Evolutionary conservation across 2,888 invertebrate genomes (phyloP), one percentile per base, ranked within the genome.

Genomic region (Athalia circularis): DNA sequence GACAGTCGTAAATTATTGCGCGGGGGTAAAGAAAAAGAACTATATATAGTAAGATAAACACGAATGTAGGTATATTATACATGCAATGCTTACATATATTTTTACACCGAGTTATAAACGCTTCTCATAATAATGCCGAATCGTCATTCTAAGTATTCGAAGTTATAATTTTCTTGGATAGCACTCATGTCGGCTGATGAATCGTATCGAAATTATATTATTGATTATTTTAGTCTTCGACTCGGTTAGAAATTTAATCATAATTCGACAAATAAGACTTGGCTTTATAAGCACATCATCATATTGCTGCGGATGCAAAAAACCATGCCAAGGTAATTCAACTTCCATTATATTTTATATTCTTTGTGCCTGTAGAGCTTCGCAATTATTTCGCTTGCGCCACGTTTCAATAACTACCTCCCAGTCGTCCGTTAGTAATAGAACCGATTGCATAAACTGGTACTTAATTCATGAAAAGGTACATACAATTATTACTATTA

Each of bases 1-100:
- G 72, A 29, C 47, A 72, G 57, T 72, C 72, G 59, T 72, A 72
- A 72, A 72, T 72, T 72, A 72, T 72, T 13, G 57, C 13, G 59
- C 57, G 57, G 52, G 59, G 29, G 72, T 11, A 72, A 45, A 72
- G 72, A 43, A 59, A 45, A 72, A 72, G 43, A 59, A 72, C 47
- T 72, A 29, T 29, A 29, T 29, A 29, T 29, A 29, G 29, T 59
- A 9, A 59, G 43, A 47, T 50, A 59, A 47, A 13, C 54, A 65
- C 48, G n/a, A n/a, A 7, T 15, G 59, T 11, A 29, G 11, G 15
- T 15, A 72, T 72, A 72, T 57, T 59, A 57, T 57, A 72, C 59
- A 45, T 57, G 15, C 45, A 29, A 29, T 29, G 29, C 29, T 45
- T 59, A 15, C 45, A 59, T 72, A n/a, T 59, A 59, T 57, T 13